These are phyloP conservation scores for Vanessa tameamea DNA, from an alignment of 1,140 invertebrate species.

Conservation along the genomic window DNA sequence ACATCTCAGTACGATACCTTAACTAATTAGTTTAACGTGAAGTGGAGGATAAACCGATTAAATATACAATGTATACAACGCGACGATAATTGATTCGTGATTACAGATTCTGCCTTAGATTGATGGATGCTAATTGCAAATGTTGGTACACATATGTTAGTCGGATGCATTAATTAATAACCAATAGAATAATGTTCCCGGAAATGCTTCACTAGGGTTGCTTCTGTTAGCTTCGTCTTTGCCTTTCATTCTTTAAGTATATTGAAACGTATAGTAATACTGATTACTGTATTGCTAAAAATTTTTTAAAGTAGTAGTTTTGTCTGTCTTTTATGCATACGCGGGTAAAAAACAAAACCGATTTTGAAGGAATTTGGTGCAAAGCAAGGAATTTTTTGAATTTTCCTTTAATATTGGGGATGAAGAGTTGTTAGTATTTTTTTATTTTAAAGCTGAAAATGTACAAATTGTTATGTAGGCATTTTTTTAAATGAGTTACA, in stretches of 20 bases:
- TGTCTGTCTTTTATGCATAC: too few relatives aligned
- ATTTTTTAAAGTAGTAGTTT: too few relatives aligned
- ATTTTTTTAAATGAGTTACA: too few relatives aligned
- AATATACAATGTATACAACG: conserved; percentile 58
- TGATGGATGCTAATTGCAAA: conserved; percentile 39
- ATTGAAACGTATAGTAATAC: not conserved
- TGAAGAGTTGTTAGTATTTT: too few relatives aligned
- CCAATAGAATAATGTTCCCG: conserved; percentile 7
- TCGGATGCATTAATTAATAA: conserved; percentile 36
- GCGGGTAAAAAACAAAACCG: too few relatives aligned
- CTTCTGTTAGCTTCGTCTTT: not conserved
- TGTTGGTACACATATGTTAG: conserved; percentile 33
- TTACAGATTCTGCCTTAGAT: conserved; percentile 36
- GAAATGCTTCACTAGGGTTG: not conserved
- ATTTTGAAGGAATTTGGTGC: too few relatives aligned
- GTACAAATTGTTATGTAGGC: too few relatives aligned
- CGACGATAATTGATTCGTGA: conserved; percentile 54
- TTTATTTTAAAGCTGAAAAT: too few relatives aligned
- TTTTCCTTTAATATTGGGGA: too few relatives aligned
- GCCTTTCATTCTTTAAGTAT: not conserved
- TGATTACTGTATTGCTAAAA: too few relatives aligned
- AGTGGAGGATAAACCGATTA: conserved; percentile 57
- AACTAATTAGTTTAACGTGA: conserved; percentile 61
- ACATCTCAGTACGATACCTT: conserved; percentile 39
- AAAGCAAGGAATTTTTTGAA: too few relatives aligned